These are phyloP conservation scores for Microtus ochrogaster DNA, from an alignment of 2,113 vertebrate genomes.

Conservation along the genomic window DNA sequence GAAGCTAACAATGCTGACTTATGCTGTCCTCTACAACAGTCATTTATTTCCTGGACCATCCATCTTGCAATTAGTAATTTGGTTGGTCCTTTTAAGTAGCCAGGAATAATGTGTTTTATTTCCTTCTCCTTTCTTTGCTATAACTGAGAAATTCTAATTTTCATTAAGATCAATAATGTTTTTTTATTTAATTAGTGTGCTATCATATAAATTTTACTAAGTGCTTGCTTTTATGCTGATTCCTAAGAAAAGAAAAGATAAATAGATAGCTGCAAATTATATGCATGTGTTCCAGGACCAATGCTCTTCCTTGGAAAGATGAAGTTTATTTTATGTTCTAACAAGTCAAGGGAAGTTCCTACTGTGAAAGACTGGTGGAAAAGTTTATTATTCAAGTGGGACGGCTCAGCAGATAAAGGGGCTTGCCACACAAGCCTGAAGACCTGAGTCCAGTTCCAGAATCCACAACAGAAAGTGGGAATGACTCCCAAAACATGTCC, in stretches of 20 bases:
- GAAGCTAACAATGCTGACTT: background rate
- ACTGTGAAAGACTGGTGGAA: background rate
- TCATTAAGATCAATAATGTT: constrained; percentile 22
- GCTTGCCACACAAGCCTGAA: background rate
- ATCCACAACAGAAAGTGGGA: background rate
- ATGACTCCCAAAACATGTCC: background rate
- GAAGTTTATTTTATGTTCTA: background rate
- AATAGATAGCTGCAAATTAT: background rate
- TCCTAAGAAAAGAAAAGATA: background rate
- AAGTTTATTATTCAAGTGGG: background rate
- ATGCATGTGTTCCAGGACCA: background rate
- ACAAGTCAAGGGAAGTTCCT: constrained; percentile 45
- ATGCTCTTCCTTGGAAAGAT: background rate
- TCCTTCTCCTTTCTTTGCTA: background rate
- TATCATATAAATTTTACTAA: constrained; percentile 25
- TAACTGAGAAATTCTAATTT: constrained; percentile 50
- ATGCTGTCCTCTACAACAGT: background rate
- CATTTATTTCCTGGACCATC: background rate
- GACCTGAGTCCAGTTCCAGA: background rate
- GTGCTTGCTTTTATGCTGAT: background rate
- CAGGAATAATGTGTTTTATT: background rate
- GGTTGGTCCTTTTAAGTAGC: background rate
- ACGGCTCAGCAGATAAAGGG: background rate
- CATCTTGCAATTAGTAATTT: constrained; percentile 36
- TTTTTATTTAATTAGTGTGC: background rate